phyloP scores from a whole-genome alignment of 2,797 vertebrate species.

The Odontamblyopus rebecca region DNA sequence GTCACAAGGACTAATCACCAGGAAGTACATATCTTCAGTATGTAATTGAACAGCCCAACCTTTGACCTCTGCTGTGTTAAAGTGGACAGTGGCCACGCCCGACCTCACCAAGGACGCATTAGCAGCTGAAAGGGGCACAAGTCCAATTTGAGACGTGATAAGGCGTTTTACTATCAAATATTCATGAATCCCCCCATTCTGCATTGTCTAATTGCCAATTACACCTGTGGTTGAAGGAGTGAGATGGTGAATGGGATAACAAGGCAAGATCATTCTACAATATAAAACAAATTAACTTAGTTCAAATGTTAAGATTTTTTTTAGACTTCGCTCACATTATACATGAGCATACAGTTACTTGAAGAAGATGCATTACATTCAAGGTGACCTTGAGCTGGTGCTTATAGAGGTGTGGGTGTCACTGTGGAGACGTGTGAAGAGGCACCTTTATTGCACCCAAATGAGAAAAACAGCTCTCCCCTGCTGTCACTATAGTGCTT shows the following conservation, averaged over 20 bases:
- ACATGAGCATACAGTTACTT: neutral
- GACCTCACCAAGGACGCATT: conserved; percentile 54
- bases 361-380: conserved; percentile 19
- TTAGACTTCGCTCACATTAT: neutral
- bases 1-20: conserved; percentile 16
- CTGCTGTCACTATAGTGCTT: neutral
- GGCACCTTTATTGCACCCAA: conserved; percentile 15
- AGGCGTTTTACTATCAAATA: conserved; percentile 62
- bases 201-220: conserved; percentile 58
- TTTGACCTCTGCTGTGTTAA: conserved; percentile 8
- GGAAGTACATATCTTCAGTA: conserved; percentile 15
- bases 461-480: conserved; percentile 14
- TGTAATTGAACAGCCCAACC: conserved; percentile 32
- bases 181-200: conserved; percentile 55
- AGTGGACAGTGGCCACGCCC: conserved; percentile 15
- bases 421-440: conserved; percentile 33
- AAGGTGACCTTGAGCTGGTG: conserved; percentile 32
- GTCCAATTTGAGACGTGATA: conserved; percentile 47
- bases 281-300: conserved; percentile 8
- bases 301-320: neutral
- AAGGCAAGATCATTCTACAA: neutral
- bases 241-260: conserved; percentile 18
- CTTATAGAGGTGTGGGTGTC: conserved; percentile 22
- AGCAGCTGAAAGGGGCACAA: conserved; percentile 35
- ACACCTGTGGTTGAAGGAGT: conserved; percentile 44